Evolutionary conservation across 2,888 invertebrate genomes (phyloP).

Genomic region (Tanypteryx hageni): DNA sequence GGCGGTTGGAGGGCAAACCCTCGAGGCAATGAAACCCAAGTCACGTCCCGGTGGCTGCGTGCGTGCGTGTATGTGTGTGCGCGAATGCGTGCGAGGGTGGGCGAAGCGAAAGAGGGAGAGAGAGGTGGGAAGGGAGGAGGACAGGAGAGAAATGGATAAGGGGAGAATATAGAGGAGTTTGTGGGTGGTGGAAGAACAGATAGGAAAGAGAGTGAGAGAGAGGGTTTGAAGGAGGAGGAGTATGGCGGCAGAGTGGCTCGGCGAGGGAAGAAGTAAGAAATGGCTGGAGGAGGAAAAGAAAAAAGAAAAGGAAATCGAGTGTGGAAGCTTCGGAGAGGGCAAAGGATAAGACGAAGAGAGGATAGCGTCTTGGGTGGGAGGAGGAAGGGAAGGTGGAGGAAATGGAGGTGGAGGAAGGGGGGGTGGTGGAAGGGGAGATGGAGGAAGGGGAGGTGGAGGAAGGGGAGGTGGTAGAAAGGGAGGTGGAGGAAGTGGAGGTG

Average conservation of each 20-base stretch:
- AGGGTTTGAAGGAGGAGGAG: background rate
- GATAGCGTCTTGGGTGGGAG: background rate
- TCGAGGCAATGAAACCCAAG: conserved; percentile 39
- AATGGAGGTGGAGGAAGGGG: background rate
- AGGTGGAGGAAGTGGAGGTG: background rate
- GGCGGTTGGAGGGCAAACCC: conserved; percentile 31
- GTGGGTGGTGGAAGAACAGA: background rate
- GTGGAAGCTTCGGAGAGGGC: background rate
- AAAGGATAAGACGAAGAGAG: background rate
- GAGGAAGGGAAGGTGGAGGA: background rate
- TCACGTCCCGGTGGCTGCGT: conserved; percentile 29
- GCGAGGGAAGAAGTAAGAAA: background rate
- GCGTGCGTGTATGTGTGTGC: background rate
- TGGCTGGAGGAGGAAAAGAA: background rate
- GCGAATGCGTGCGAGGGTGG: conserved; percentile 4
- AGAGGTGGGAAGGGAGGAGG: background rate
- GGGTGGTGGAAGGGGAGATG: background rate
- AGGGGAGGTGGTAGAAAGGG: background rate
- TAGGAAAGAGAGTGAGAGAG: background rate
- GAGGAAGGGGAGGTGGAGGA: background rate
- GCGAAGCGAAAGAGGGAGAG: background rate
- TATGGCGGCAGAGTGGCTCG: background rate
- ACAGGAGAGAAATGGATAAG: background rate
- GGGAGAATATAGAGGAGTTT: background rate
- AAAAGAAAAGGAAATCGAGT: background rate